Conservation (phyloP, 2,888 invertebrate species). For the Osmoderma eremita region DNA sequence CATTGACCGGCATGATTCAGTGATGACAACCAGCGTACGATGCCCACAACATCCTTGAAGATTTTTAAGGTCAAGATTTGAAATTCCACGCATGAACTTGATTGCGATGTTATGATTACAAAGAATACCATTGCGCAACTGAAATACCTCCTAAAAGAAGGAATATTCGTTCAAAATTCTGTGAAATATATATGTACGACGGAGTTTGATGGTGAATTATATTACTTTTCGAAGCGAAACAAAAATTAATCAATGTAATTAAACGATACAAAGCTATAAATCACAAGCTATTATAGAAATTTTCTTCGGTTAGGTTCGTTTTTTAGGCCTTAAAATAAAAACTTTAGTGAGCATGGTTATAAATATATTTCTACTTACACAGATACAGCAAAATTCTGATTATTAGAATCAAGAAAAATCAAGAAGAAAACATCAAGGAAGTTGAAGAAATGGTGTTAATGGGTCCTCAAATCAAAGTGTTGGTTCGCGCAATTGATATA, state of each 20-base stretch:
- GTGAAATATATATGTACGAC: not conserved
- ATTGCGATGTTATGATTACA: constrained; percentile 19
- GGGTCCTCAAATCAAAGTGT: too few species aligned
- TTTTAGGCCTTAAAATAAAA: too few species aligned
- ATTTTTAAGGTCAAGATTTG: constrained; percentile 35
- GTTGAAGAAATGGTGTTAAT: too few species aligned
- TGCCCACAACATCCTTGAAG: constrained; percentile 29
- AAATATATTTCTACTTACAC: too few species aligned
- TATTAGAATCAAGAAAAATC: too few species aligned
- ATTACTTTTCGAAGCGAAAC: constrained; percentile 2
- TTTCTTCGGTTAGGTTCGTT: too few species aligned
- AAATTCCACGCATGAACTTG: constrained; percentile 33
- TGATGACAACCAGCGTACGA: constrained; percentile 20
- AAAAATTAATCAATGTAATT: not conserved
- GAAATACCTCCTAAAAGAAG: constrained; percentile 8
- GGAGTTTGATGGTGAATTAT: constrained; percentile 5
- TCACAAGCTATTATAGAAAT: too few species aligned
- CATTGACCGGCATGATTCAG: constrained; percentile 21
- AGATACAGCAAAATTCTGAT: too few species aligned
- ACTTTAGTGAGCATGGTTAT: too few species aligned
- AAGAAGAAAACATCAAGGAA: too few species aligned
- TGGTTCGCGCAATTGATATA: too few species aligned
- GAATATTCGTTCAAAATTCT: constrained; percentile 13
- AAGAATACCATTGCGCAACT: constrained; percentile 19
- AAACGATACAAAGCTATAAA: too few species aligned